Base-by-base conservation (phyloP, 2,888 invertebrate species). In the Drosophila algonquin region DNA sequence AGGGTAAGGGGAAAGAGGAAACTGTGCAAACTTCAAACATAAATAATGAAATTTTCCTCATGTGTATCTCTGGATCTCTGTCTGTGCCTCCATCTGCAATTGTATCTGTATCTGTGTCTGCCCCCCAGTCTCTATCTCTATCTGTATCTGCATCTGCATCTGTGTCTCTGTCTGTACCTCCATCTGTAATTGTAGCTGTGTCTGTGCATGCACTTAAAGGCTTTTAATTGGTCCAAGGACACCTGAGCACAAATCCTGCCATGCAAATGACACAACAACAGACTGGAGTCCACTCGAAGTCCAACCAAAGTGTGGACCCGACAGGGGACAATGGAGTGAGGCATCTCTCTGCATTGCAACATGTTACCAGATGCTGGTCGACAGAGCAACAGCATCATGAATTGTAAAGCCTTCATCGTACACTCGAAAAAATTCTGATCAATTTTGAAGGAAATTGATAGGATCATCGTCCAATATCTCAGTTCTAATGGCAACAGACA, bases 151-250 rank as follows among this genome's bases (percentile, higher is more conserved):
- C n/a, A 8, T 18, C 21, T 32, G 55, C 40, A 3, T 35, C 30
- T 40, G 46, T 46, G 51, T 52, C 21, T 32, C 35, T n/a, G 35
- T 46, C 14, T 7, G 40, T 40, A n/a, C 40, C 6, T 40, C 14
- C 40, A 40, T n/a, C n/a, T 40, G 40, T 14, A 40, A 7, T 6
- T 40, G 40, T n/a, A n/a, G 40, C 40, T 40, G 44, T 62, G 48
- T 63, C 45, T 55, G 46, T 64, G 59, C 67, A 48, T 53, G 62
- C 60, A 62, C 60, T 62, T 67, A 61, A 71, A 74, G 81, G 71
- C 76, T 72, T 83, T 86, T 83, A 86, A 83, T 83, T 83, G 86
- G 87, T 67, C 73, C 83, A 83, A 86, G 87, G 87, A 71, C 81
- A 79, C 71, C 76, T 77, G 72, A 73, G 47, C 51, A 68, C 51